Base-by-base conservation (phyloP, 2,888 invertebrate species). In the Punctoribates punctum region DNA sequence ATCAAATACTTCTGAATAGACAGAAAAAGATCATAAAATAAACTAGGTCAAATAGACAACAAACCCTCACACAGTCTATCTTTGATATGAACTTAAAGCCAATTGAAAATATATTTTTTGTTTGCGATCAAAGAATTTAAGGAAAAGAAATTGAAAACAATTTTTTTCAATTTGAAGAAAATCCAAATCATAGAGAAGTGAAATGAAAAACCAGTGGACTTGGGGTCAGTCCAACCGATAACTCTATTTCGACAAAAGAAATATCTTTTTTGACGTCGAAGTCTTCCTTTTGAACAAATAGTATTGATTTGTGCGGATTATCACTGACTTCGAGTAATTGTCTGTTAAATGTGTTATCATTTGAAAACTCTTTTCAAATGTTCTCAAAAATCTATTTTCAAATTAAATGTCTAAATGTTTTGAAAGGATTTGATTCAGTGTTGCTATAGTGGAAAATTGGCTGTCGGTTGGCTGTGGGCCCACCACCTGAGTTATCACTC, bases 291-390 rank as follows among this genome's bases (percentile, higher is more conserved):
- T 13, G 2, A 27, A 20, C 3, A 65, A 6, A 38, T n/a, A 20
- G 23, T 17, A 65, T 65, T 15, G 34, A 38, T 38, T 65, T 27
- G 15, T 13, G 38, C 34, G 34, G 65, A n/a, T 65, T 27, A 65
- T 65, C 27, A 65, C 27, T 65, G 65, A 17, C 1, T 65, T 65
- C 34, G 34, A 65, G 65, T 65, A 65, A 65, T 65, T 27, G 65
- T 13, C 65, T 65, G 65, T 65, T 29, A 65, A 65, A 65, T 6
- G 65, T 34, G 34, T 65, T 65, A 38, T 34, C 65, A 57, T 25
- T 38, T 65, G 65, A 34, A 65, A 65, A 34, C 17, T n/a, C 65
- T 11, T 65, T 65, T 38, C 65, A 65, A n/a, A 65, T 65, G 29
- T n/a, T 38, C 34, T 65, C 34, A 17, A 65, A 13, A 29, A 29